Percentiles rank a stretch among this genome's conserved stretches.
Conservation (phyloP, 2,797 vertebrate genomes). For the Poeciliopsis turneri region DNA sequence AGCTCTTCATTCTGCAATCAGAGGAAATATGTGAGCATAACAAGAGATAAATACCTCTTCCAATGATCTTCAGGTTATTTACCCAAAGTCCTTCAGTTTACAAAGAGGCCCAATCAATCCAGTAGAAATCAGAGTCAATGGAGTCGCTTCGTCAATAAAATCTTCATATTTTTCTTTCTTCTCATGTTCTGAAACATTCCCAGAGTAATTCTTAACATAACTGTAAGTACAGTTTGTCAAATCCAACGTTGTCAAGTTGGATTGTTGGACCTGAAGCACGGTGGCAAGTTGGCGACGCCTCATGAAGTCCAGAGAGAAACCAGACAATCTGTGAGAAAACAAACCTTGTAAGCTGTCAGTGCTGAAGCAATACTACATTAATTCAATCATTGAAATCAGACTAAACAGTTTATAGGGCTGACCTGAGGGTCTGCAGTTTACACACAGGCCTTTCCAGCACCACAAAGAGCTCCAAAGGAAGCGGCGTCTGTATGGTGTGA, state of each 20-base stretch:
- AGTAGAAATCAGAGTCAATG: slow-evolving; percentile 10
- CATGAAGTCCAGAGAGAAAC: neutral
- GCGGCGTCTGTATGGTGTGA: rapidly evolving
- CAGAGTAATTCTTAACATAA: neutral
- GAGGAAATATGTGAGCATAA: neutral
- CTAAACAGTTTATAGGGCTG: neutral
- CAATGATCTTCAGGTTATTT: neutral
- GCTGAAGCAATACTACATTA: neutral
- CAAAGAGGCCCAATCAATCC: slow-evolving; percentile 11
- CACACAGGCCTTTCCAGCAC: slow-evolving; percentile 12
- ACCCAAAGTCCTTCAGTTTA: slow-evolving; percentile 29
- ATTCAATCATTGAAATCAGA: too few relatives aligned
- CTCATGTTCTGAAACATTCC: neutral
- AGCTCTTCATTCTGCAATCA: slow-evolving; percentile 21
- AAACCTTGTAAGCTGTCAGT: neutral
- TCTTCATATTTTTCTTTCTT: neutral
- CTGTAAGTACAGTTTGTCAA: slow-evolving; percentile 16
- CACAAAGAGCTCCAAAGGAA: neutral
- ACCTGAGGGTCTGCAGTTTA: slow-evolving; percentile 20
- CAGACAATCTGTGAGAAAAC: slow-evolving; percentile 15
- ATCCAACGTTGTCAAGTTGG: slow-evolving; percentile 13
- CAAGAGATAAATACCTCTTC: neutral
- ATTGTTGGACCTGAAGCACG: neutral
- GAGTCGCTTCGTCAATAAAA: slow-evolving; percentile 9
- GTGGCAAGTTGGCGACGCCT: neutral